phyloP scores from a whole-genome alignment of 2,113 vertebrate species.

The Atractosteus spatula region DNA sequence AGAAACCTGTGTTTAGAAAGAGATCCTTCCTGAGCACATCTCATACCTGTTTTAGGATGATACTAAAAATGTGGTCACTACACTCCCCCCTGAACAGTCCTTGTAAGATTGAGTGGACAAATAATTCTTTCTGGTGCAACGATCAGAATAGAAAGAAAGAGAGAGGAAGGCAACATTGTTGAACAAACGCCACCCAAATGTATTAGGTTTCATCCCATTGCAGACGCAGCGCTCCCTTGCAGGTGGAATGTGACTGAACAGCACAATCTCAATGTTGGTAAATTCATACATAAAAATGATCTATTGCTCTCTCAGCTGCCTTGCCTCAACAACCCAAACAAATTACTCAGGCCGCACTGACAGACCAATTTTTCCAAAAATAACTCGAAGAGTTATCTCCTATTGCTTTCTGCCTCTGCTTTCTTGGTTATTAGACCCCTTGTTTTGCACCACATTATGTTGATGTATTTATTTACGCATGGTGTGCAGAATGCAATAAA shows the following conservation, averaged over 20 bases:
- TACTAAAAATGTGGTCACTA: too few relatives aligned
- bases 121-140: too few relatives aligned
- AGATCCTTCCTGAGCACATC: too few relatives aligned
- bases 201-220: background rate
- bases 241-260: background rate
- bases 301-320: background rate
- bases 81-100: too few relatives aligned
- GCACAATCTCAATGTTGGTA: background rate
- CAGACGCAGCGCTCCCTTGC: background rate
- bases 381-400: background rate
- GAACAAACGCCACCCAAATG: background rate
- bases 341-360: background rate
- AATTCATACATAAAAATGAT: constrained; percentile 1
- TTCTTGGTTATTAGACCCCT: background rate
- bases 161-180: background rate
- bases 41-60: too few relatives aligned
- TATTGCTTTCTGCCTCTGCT: background rate
- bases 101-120: too few relatives aligned
- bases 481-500: background rate
- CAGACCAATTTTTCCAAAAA: background rate
- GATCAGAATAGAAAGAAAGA: too few relatives aligned
- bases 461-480: background rate
- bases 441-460: background rate
- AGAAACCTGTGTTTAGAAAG: too few relatives aligned
- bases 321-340: background rate